These are phyloP conservation scores for Mythimna lalbum DNA, from an alignment of 2,888 invertebrate species.

Conservation along the genomic window DNA sequence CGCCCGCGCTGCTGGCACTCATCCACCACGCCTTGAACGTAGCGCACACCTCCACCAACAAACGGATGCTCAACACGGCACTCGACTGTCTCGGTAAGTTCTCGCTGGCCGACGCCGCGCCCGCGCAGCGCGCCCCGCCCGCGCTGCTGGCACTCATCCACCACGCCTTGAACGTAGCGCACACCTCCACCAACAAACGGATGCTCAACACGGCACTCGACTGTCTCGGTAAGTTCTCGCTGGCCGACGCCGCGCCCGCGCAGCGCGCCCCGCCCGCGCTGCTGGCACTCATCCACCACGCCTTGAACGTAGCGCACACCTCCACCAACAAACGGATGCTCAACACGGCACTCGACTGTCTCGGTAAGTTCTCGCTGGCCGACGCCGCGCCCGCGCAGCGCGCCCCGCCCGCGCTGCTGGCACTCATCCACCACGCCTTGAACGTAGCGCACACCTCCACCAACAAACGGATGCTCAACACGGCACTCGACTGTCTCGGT, in stretches of 20 bases:
- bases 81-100: constrained; percentile 94
- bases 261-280: constrained; percentile 86
- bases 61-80: constrained; percentile 92
- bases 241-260: constrained; percentile 69
- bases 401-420: too few species aligned
- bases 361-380: constrained; percentile 87
- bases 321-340: constrained; percentile 90
- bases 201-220: too few species aligned
- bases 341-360: constrained; percentile 94
- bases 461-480: too few species aligned
- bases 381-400: too few species aligned
- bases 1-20: constrained; percentile 84
- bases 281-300: constrained; percentile 73
- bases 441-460: too few species aligned
- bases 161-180: too few species aligned
- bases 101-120: too few species aligned
- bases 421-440: too few species aligned
- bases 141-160: too few species aligned
- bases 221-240: constrained; percentile 67
- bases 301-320: constrained; percentile 71
- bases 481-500: too few species aligned
- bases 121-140: too few species aligned
- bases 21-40: constrained; percentile 75
- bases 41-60: constrained; percentile 78
- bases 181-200: too few species aligned